Percentiles rank a stretch among this genome's conserved stretches.
Evolutionary conservation across 2,113 vertebrate species (phyloP).

Genomic region (Cranoglanis bouderius): DNA sequence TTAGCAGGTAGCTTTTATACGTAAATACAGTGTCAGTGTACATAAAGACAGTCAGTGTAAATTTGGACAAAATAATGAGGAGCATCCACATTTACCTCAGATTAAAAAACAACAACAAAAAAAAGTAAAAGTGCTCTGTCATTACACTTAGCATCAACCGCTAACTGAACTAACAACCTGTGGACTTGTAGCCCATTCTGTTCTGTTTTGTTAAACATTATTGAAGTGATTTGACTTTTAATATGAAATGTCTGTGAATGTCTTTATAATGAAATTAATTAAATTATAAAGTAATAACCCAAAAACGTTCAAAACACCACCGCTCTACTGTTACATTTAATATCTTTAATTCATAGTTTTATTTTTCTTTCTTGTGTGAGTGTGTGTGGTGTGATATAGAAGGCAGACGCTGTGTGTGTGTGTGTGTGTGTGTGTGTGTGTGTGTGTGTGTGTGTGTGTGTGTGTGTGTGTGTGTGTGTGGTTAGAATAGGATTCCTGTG

Average conservation of each 20-base stretch:
- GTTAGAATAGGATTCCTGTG: conserved; percentile 42
- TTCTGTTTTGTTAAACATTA: neutral
- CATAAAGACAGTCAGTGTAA: neutral
- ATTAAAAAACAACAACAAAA: too few relatives aligned
- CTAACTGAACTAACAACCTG: neutral
- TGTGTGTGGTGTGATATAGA: neutral
- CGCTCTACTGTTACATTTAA: neutral
- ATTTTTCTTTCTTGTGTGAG: neutral
- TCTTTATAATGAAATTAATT: neutral
- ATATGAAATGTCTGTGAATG: neutral
- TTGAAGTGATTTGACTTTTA: neutral
- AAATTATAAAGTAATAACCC: neutral
- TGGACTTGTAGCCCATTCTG: neutral
- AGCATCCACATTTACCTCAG: neutral
- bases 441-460: neutral
- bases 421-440: conserved; percentile 6
- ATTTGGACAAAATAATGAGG: neutral
- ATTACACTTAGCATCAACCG: neutral
- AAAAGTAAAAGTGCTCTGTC: neutral
- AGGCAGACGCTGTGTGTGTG: neutral
- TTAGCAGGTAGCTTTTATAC: neutral
- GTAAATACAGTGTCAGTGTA: neutral
- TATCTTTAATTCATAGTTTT: neutral
- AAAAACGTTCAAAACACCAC: neutral
- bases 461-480: conserved; percentile 15